Base-by-base conservation (phyloP, 64 coral and sea anemone species). In the Pachyseris speciosa region DNA sequence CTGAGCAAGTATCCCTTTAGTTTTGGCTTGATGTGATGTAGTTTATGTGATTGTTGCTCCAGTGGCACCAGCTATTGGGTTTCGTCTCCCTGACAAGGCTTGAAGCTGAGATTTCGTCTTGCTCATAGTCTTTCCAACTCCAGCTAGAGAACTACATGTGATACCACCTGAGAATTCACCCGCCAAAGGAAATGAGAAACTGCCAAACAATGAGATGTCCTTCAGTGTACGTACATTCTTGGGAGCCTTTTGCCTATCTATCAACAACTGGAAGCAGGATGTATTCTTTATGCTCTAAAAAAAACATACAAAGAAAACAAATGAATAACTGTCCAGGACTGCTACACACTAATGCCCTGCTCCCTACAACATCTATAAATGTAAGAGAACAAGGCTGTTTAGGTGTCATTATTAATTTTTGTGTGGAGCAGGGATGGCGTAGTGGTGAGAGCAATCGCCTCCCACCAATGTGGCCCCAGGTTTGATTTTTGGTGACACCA, bases 201-300 rank as follows among this genome's bases (percentile, higher is more conserved):
- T 86, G n/a, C 83, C 83, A 69, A 40, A 86, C 43, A 86, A 68
- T n/a, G 63, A 86, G 19, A 86, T 71, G 47, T 86, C 84, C 51
- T 86, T 67, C 30, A 68, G 37, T 22, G 43, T 51, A 11, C 84
- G 30, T 22, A 51, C 34, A 41, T 45, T 24, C 24, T 71, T 86
- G 0, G 83, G 65, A 20, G 53, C 61, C 48, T 66, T 64, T 22
- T 63, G 3, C n/a, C 51, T 5, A 24, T 83, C 78, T 36, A 83
- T 83, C 10, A 39, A 60, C 30, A 83, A 61, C 37, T 83, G 29
- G 15, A 83, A 83, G 51, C 50, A 83, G 9, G 78, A 38, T 16
- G 51, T n/a, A 17, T 83, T 83, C 50, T 83, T 63, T 9, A 83
- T 83, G 30, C 51, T 38, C 78, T 83, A 16, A 0, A 61, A 59